Conservation (phyloP, 2,113 vertebrate species). For the Speoplatyrhinus poulsoni region DNA sequence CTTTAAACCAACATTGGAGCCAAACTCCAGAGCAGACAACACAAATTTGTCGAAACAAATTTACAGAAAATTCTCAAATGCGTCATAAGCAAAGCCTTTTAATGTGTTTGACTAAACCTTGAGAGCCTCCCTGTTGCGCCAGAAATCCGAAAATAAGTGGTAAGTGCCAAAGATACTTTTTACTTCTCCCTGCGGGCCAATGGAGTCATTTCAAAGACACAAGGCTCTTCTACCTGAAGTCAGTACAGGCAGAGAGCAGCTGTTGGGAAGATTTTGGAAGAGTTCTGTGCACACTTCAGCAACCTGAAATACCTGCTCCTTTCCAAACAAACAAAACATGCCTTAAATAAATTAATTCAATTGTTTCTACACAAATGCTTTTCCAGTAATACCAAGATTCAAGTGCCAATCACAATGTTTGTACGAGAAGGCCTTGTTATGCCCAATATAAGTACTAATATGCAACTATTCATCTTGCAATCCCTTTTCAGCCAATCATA, state of each 20-base stretch:
- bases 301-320: constrained; percentile 51
- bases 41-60: constrained; percentile 16
- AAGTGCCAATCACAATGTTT: constrained; percentile 21
- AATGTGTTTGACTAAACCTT: constrained; percentile 56
- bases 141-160: constrained; percentile 58
- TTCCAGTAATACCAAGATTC: constrained; percentile 48
- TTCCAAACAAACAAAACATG: constrained; percentile 43
- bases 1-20: constrained; percentile 16
- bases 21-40: constrained; percentile 35
- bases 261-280: constrained; percentile 62
- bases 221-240: constrained; percentile 49
- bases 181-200: constrained; percentile 47
- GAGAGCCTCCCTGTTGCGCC: constrained; percentile 42
- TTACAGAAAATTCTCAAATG: constrained; percentile 41
- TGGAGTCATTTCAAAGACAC: constrained; percentile 67
- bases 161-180: constrained; percentile 65
- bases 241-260: constrained; percentile 54
- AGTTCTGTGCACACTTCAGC: constrained; percentile 60
- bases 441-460: too few species aligned
- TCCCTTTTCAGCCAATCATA: too few species aligned
- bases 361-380: constrained; percentile 62
- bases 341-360: constrained; percentile 69
- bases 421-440: too few species aligned
- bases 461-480: too few species aligned
- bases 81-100: constrained; percentile 53